Evolutionary conservation across 1,140 invertebrate genomes (phyloP).

Genomic region (Asbolus verrucosus): DNA sequence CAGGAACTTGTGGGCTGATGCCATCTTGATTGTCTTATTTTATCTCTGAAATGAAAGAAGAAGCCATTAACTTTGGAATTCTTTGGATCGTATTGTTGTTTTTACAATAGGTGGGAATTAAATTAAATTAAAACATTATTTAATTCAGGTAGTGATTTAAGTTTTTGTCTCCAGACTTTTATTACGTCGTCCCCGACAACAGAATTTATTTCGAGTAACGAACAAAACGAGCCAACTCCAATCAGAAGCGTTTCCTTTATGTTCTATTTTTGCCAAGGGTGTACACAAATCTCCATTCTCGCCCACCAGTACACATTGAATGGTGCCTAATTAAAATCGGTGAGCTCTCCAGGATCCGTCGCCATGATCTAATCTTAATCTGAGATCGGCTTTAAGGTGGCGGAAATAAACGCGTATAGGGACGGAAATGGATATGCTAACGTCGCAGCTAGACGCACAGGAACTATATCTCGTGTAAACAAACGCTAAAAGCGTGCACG

Average conservation of each 20-base stretch:
- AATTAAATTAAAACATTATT: slow-evolving; percentile 30
- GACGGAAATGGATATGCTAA: slow-evolving; percentile 42
- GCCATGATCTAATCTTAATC: slow-evolving; percentile 43
- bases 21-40: slow-evolving; percentile 58
- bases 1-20: slow-evolving; percentile 58
- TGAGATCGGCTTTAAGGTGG: slow-evolving; percentile 42
- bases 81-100: slow-evolving; percentile 15
- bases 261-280: neutral
- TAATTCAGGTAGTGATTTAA: slow-evolving; percentile 38
- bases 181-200: slow-evolving; percentile 17
- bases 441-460: slow-evolving; percentile 36
- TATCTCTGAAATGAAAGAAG: slow-evolving; percentile 48
- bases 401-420: slow-evolving; percentile 42
- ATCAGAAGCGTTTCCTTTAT: slow-evolving; percentile 33
- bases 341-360: slow-evolving; percentile 19
- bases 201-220: slow-evolving; percentile 19
- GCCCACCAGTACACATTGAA: slow-evolving; percentile 12
- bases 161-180: slow-evolving; percentile 28
- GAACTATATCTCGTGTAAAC: slow-evolving; percentile 49
- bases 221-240: slow-evolving; percentile 8
- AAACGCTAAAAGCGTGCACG: slow-evolving; percentile 53
- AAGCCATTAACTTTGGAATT: slow-evolving; percentile 26
- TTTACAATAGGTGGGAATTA: slow-evolving; percentile 31
- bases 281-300: neutral
- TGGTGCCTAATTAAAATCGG: slow-evolving; percentile 35